phyloP scores from a whole-genome alignment of 2,888 invertebrate genomes.

The Reticulitermes lucifugus region DNA sequence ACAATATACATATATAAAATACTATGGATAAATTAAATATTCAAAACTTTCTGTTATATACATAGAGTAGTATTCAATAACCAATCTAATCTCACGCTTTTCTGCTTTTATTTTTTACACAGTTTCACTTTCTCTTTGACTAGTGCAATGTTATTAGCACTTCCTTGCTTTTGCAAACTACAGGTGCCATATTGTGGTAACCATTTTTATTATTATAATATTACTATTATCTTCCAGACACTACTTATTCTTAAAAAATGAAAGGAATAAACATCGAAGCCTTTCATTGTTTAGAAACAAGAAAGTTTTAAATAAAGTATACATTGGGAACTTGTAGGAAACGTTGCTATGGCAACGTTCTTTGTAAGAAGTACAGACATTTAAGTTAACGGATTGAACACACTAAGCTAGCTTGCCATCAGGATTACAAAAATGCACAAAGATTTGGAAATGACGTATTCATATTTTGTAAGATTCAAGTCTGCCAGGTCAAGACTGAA shows the following conservation, averaged over 20 bases:
- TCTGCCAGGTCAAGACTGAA: background rate
- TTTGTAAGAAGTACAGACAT: background rate
- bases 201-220: conserved; percentile 40
- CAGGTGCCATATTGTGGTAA: conserved; percentile 47
- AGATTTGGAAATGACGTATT: background rate
- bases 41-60: background rate
- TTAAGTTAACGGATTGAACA: background rate
- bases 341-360: background rate
- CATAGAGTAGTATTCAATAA: background rate
- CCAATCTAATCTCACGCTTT: no score
- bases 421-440: background rate
- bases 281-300: no score
- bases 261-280: background rate
- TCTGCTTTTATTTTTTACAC: conserved; percentile 35
- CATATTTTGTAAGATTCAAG: background rate
- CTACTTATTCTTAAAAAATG: background rate
- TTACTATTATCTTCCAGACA: background rate
- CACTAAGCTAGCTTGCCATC: background rate
- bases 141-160: conserved; percentile 51
- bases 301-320: background rate
- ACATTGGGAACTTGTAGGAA: background rate
- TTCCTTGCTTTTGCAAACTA: conserved; percentile 44
- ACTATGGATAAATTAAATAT: conserved; percentile 27
- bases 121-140: conserved; percentile 47
- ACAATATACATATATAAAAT: conserved; percentile 16